Evolutionary conservation across 1,140 invertebrate species (phyloP).

Genomic region (Chrysomallon squamiferum): DNA sequence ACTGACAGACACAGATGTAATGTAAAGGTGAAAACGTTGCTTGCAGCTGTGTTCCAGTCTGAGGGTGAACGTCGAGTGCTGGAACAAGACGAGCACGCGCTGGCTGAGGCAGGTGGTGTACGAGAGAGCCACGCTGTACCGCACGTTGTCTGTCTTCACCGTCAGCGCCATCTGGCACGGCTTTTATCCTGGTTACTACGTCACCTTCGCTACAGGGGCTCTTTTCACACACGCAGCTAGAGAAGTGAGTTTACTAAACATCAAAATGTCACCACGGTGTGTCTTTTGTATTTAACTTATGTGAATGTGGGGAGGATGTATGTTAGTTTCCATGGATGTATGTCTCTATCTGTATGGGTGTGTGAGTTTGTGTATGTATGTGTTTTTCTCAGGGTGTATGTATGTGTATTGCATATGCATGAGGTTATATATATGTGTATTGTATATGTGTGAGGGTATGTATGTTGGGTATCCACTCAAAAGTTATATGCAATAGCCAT

Average conservation of each 20-base stretch:
- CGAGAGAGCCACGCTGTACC: conserved; percentile 44
- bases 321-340: background rate
- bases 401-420: no score
- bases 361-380: no score
- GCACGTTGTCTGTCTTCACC: conserved; percentile 77
- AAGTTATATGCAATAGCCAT: no score
- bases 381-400: no score
- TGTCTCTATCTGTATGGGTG: conserved; percentile 72
- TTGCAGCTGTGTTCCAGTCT: conserved; percentile 54
- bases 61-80: conserved; percentile 55
- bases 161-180: conserved; percentile 95
- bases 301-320: conserved; percentile 88
- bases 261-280: no score
- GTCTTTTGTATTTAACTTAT: no score
- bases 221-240: conserved; percentile 85
- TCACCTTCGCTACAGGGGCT: conserved; percentile 89
- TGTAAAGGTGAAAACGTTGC: no score
- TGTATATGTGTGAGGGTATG: no score
- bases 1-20: no score
- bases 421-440: no score
- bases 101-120: conserved; percentile 58
- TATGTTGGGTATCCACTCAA: no score
- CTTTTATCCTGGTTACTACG: conserved; percentile 96
- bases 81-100: conserved; percentile 52
- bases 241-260: conserved; percentile 56